Conservation (phyloP, 2,888 invertebrate species). For the Lapara coniferarum region DNA sequence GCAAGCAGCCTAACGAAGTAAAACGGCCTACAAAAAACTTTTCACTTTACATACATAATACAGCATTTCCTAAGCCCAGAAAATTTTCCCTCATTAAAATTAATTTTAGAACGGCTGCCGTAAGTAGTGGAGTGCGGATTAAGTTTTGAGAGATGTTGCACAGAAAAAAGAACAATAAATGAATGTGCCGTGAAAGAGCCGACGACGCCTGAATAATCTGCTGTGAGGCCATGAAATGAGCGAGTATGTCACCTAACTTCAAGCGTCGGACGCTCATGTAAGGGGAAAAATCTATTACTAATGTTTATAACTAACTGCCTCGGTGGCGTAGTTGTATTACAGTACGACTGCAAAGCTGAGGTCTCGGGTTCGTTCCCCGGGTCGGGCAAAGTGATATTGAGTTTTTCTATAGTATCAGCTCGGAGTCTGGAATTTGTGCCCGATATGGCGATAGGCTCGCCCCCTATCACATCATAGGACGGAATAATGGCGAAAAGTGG, state of each 20-base stretch:
- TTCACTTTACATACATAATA: slow-evolving; percentile 40
- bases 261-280: too few relatives aligned
- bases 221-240: slow-evolving; percentile 37
- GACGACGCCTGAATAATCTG: slow-evolving; percentile 54
- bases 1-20: neutral
- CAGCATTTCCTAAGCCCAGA: slow-evolving; percentile 36
- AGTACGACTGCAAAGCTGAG: too few relatives aligned
- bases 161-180: slow-evolving; percentile 57
- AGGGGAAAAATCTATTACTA: too few relatives aligned
- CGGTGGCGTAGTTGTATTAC: too few relatives aligned
- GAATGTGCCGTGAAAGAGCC: slow-evolving; percentile 54
- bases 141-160: slow-evolving; percentile 44
- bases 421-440: too few relatives aligned
- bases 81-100: slow-evolving; percentile 44
- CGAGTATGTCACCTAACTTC: neutral
- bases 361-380: too few relatives aligned
- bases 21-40: slow-evolving; percentile 32
- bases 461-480: too few relatives aligned
- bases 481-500: too few relatives aligned
- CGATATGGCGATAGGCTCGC: too few relatives aligned
- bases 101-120: slow-evolving; percentile 40
- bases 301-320: too few relatives aligned
- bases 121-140: slow-evolving; percentile 50
- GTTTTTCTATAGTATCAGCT: too few relatives aligned
- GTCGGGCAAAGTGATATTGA: too few relatives aligned